Base-by-base conservation (phyloP, 2,113 vertebrate genomes). In the Amia ocellicauda region DNA sequence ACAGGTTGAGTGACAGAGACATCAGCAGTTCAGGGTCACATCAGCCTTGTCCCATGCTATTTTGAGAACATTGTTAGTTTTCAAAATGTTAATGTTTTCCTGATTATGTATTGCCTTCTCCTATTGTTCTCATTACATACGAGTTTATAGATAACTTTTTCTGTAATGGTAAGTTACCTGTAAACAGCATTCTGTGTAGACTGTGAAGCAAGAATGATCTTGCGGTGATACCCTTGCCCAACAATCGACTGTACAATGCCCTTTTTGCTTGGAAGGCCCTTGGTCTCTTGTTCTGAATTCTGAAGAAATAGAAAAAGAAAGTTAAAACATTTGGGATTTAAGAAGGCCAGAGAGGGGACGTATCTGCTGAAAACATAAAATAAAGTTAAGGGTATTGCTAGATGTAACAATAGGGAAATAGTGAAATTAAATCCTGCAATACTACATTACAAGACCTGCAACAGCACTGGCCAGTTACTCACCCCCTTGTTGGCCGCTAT, bases 161-260 rank as follows among this genome's bases (percentile, higher is more conserved):
- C 11, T n/a, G n/a, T n/a, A n/a, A n/a, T n/a, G n/a, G n/a, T n/a
- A n/a, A n/a, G n/a, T 91, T 75, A 98, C 96, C 95, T 99, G 88
- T 98, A 98, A 60, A 92, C 85, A 0, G 91, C 89, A 60, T 96
- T 99, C 82, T 98, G 96, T 66, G 93, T 88, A 1, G 95, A 96
- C 70, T 98, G 97, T 16, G 97, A 99, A 0, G 94, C 97, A 68
- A 99, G 82, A 36, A 99, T 90, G 64, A 99, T 98, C 79, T 99
- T 99, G 59, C 95, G 95, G 74, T 99, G 97, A 82, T 97, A 98
- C 19, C 96, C 96, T 84, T 98, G 96, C 23, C 96, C 96, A 28
- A 97, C 93, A 62, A 96, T 91, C 63, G 95, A 97, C 74, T 99
- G 96, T 62, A 99, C 95, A n/a, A 98, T 98, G 27, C 96, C 96